Conservation (phyloP, 37 sponge, comb jelly and placozoan genomes). For the Hexactinellida sp. region DNA sequence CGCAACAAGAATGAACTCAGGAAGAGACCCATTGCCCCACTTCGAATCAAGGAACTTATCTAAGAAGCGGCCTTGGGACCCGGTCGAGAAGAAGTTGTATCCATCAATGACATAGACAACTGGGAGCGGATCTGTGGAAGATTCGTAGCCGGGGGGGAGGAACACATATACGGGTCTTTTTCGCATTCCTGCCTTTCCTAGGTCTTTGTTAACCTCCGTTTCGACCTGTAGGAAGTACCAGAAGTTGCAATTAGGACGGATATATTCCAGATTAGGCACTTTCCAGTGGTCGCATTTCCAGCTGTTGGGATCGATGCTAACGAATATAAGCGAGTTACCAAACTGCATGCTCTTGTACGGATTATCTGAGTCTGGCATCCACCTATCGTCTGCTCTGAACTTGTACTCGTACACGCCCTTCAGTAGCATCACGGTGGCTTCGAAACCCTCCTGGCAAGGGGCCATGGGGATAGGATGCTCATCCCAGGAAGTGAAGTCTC, state of each 20-base stretch:
- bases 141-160: conserved; percentile 3
- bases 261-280: not conserved
- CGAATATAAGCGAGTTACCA: not conserved
- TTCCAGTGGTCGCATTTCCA: not conserved
- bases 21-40: not conserved
- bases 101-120: not conserved
- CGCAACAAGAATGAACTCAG: conserved; percentile 1
- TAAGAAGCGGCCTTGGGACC: not conserved
- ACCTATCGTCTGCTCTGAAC: not conserved
- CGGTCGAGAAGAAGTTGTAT: not conserved
- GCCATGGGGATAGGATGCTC: not conserved
- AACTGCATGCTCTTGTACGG: not conserved
- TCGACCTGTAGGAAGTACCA: not conserved
- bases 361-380: not conserved
- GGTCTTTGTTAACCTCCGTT: not conserved
- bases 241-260: conserved; percentile 16
- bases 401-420: conserved; percentile 14
- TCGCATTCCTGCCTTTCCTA: not conserved
- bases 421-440: not conserved
- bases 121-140: not conserved
- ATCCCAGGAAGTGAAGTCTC: conserved; percentile 12
- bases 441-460: not conserved
- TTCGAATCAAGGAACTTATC: not conserved
- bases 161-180: not conserved
- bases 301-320: not conserved